Conservation (phyloP, 1,140 invertebrate genomes). For the Ceratina japonica region DNA sequence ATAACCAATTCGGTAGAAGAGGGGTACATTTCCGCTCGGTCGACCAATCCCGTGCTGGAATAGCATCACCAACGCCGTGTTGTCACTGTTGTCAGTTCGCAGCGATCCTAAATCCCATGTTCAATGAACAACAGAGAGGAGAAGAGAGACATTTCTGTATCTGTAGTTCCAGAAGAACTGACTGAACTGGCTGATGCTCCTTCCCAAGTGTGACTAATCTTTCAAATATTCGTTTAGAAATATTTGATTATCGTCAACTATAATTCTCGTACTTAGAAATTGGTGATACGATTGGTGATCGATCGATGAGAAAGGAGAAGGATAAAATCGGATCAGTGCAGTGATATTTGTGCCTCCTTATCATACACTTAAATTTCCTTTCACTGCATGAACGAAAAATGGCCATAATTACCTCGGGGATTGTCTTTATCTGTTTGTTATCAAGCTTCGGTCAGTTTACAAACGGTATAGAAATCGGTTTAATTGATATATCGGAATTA, state of each 20-base stretch:
- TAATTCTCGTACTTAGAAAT: neutral
- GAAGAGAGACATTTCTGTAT: neutral
- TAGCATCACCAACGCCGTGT: neutral
- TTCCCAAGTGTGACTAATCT: neutral
- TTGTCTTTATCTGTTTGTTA: slow-evolving; percentile 4
- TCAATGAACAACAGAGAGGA: neutral
- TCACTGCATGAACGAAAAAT: neutral
- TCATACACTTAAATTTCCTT: neutral
- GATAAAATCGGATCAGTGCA: neutral
- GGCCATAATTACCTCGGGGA: neutral
- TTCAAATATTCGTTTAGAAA: neutral
- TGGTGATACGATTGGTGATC: neutral
- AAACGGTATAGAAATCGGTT: slow-evolving; percentile 60
- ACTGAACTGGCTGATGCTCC: neutral
- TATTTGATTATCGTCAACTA: neutral
- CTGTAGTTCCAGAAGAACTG: neutral
- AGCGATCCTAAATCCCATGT: neutral
- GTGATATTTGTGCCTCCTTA: neutral
- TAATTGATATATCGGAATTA: slow-evolving; percentile 82
- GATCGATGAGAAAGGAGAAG: neutral
- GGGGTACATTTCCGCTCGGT: neutral
- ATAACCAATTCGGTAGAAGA: neutral
- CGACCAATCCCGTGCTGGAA: slow-evolving; percentile 23
- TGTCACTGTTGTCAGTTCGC: slow-evolving; percentile 11
- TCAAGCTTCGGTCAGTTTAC: neutral